Conservation (phyloP, 2,888 invertebrate genomes). For the Eupithecia pulchellata region DNA sequence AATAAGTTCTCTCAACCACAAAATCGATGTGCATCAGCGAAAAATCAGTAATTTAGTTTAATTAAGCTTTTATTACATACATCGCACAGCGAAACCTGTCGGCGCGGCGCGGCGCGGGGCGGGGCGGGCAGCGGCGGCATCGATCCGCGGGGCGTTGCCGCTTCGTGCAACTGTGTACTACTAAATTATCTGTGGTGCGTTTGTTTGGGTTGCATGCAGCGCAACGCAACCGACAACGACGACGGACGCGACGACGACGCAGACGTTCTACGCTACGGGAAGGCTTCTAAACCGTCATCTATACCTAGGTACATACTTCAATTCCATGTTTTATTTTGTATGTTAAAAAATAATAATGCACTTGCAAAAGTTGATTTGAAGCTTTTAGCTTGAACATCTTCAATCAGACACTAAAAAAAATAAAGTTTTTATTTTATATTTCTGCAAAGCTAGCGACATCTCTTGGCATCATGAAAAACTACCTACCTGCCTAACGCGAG, state of each 20-base stretch:
- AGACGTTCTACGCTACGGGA: no score
- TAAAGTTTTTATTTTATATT: background rate
- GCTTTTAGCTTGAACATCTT: background rate
- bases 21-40: constrained; percentile 46
- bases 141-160: constrained; percentile 79
- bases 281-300: background rate
- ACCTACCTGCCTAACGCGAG: background rate
- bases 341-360: background rate
- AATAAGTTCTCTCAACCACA: constrained; percentile 28
- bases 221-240: constrained; percentile 51
- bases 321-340: background rate
- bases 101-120: constrained; percentile 49
- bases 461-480: background rate
- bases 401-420: background rate
- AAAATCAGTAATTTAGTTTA: constrained; percentile 72
- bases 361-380: background rate
- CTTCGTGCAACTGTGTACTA: constrained; percentile 69
- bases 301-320: no score
- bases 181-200: no score
- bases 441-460: background rate
- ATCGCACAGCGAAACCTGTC: constrained; percentile 66
- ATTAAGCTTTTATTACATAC: constrained; percentile 74
- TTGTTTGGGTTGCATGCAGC: constrained; percentile 78
- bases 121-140: constrained; percentile 54
- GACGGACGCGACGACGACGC: background rate